These are phyloP conservation scores for Rhabdomys dilectus DNA, from an alignment of 2,113 vertebrate genomes.

Conservation along the genomic window DNA sequence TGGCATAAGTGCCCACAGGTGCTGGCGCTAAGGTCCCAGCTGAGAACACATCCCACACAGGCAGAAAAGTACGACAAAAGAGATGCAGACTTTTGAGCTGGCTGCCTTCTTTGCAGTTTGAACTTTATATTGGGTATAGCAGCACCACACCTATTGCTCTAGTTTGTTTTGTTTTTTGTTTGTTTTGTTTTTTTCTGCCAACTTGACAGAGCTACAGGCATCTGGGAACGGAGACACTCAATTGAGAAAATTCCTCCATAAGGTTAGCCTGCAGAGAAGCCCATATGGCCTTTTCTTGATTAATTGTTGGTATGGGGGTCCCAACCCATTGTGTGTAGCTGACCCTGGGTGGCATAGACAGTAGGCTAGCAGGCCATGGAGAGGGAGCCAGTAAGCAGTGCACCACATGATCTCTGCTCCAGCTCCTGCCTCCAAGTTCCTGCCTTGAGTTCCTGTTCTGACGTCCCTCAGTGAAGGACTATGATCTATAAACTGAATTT, in stretches of 20 bases:
- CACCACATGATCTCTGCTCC: neutral
- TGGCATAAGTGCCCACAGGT: too few species aligned
- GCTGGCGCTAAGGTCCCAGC: neutral
- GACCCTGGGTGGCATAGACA: neutral
- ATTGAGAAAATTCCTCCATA: neutral
- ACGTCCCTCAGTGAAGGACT: neutral
- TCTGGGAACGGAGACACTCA: neutral
- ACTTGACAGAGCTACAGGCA: neutral
- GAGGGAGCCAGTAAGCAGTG: neutral
- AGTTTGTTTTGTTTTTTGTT: too few species aligned
- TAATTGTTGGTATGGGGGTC: neutral
- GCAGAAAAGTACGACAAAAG: neutral
- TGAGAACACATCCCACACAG: neutral
- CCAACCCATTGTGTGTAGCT: neutral
- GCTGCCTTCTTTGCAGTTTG: neutral
- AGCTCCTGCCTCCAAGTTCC: neutral
- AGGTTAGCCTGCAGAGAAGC: neutral
- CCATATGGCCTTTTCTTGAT: neutral
- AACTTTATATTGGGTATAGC: neutral
- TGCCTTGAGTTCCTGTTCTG: neutral
- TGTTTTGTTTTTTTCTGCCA: too few species aligned
- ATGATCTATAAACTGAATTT: neutral
- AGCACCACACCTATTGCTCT: neutral
- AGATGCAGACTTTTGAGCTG: neutral
- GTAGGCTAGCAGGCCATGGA: neutral